Evolutionary conservation across 1,140 invertebrate genomes (phyloP), one percentile per base, ranked within the genome.

Genomic region (Euwallacea similis): DNA sequence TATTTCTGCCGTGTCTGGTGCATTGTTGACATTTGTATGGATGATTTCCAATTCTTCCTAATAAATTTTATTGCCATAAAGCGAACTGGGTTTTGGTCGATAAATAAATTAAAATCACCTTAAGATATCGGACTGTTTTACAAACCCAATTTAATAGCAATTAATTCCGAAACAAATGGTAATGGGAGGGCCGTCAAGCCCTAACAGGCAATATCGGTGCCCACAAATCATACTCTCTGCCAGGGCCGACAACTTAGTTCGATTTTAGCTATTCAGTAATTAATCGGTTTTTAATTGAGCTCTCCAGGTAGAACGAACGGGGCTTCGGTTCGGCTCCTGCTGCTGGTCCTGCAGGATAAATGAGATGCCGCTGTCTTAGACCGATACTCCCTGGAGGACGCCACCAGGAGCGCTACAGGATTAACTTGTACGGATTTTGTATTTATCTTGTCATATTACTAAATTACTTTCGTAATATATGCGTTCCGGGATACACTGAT

Each of bases 401-500:
- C 33, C 41, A 42, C 44, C 50, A 21, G 65, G 67, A 69, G 73
- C 76, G 72, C 73, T 73, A 66, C 74, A 73, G 77, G 76, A 75
- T 78, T 73, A 76, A 76, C 76, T 75, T 76, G 73, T 73, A 77
- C 65, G 78, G 78, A 78, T 79, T 76, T 71, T 71, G 76, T 78
- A 79, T 79, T 79, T 79, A 79, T 76, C 78, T 78, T 79, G 78
- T 79, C 76, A 79, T 79, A 79, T 78, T 78, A 79, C 76, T 76
- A 78, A 79, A 79, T 79, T 78, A 78, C 68, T 79, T 78, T 75
- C 41, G 60, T 69, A 69, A 67, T 67, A 67, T 67, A 67, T 67
- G 65, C 65, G 55, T 58, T 67, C 9, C n/a, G 41, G 42, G 43
- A 67, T 56, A 67, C 42, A 58, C 4, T 67, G 54, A 67, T 67